Conservation (phyloP, 2,797 vertebrate species). For the Brotula barbata region DNA sequence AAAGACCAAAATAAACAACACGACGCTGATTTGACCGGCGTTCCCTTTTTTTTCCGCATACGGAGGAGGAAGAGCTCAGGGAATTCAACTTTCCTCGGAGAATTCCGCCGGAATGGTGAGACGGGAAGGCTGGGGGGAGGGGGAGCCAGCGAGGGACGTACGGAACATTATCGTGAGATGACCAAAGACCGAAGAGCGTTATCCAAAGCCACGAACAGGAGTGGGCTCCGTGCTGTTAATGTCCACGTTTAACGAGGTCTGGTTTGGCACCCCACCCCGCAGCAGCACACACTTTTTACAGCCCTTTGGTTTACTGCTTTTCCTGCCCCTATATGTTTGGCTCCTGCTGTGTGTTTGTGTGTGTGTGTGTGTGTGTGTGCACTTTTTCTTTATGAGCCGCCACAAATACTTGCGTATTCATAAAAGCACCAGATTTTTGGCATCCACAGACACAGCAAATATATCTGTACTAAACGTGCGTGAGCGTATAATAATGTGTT, state of each 20-base stretch:
- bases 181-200: too few species aligned
- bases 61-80: conserved; percentile 19
- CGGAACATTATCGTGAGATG: conserved; percentile 12
- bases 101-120: conserved; percentile 50
- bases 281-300: conserved; percentile 53
- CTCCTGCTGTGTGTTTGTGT: conserved; percentile 21
- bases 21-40: background rate
- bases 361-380: conserved; percentile 12
- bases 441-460: background rate
- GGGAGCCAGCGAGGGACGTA: conserved; percentile 14
- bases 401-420: conserved; percentile 25
- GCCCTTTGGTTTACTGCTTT: conserved; percentile 64
- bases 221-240: too few species aligned
- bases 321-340: conserved; percentile 48
- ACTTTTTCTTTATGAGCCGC: conserved; percentile 48
- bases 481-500: too few species aligned
- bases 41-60: conserved; percentile 5
- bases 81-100: conserved; percentile 35
- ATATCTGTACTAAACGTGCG: background rate
- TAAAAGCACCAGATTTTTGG: too few species aligned
- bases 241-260: conserved; percentile 31
- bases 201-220: too few species aligned
- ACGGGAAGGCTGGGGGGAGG: conserved; percentile 30
- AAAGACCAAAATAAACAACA: background rate
- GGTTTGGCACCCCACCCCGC: conserved; percentile 48